Evolutionary conservation across 2,797 vertebrate genomes (phyloP).

Genomic region (Sebastes iracundus): DNA sequence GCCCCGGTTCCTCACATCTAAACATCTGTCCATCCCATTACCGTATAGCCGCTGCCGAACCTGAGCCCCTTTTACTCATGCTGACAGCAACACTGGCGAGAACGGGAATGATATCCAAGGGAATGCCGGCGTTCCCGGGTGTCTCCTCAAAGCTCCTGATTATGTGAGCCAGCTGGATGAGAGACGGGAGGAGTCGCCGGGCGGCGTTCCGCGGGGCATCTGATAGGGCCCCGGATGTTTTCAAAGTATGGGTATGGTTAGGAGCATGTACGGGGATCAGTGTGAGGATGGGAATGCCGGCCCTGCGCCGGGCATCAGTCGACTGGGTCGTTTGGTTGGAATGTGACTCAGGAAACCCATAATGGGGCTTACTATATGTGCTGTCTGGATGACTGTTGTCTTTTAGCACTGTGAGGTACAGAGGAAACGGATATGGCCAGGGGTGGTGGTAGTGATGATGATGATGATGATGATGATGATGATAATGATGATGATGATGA

Average conservation of each 20-base stretch:
- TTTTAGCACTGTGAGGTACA: conserved; percentile 64
- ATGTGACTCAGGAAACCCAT: conserved; percentile 76
- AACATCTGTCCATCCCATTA: conserved; percentile 83
- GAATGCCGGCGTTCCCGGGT: conserved; percentile 66
- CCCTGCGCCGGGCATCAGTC: conserved; percentile 63
- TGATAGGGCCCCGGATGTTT: conserved; percentile 67
- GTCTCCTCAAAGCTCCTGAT: conserved; percentile 75
- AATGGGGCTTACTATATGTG: conserved; percentile 63
- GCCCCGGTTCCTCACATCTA: conserved; percentile 70
- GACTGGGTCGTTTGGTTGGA: conserved; percentile 75
- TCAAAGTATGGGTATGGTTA: conserved; percentile 54
- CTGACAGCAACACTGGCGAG: conserved; percentile 71
- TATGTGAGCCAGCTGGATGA: conserved; percentile 77
- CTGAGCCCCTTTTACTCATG: conserved; percentile 68
- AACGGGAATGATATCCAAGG: conserved; percentile 72
- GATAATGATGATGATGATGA: conserved; percentile 32
- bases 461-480: conserved; percentile 51
- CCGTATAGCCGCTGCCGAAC: conserved; percentile 42
- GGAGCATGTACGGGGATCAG: conserved; percentile 53
- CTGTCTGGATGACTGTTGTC: conserved; percentile 64
- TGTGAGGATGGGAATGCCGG: conserved; percentile 58
- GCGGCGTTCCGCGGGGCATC: conserved; percentile 53
- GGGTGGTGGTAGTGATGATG: conserved; percentile 44
- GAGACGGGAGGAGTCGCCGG: conserved; percentile 60
- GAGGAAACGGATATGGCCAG: conserved; percentile 68